phyloP scores from a whole-genome alignment of 2,797 vertebrate species.

The Tinamus major region DNA sequence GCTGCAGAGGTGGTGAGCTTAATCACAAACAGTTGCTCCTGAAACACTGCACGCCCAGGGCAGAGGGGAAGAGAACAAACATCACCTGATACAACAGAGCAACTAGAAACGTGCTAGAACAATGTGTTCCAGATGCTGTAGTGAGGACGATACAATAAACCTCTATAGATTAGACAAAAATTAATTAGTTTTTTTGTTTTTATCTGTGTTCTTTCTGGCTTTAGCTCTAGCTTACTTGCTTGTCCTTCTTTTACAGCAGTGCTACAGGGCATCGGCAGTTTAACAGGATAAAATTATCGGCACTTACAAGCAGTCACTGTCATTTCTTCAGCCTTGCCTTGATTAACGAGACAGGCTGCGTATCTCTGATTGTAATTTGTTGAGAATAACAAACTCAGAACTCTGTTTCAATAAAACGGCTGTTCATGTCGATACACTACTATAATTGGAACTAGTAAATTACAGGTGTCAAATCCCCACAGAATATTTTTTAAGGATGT shows the following conservation, averaged over 20 bases:
- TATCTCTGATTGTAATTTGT: slow-evolving; percentile 14
- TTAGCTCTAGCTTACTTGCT: background rate
- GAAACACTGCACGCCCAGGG: background rate
- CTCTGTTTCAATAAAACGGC: background rate
- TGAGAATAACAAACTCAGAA: background rate
- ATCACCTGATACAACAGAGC: background rate
- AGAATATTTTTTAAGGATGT: background rate
- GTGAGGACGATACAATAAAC: background rate
- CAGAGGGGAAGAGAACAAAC: background rate
- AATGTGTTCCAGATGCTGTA: background rate
- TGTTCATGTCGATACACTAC: background rate
- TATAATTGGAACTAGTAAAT: background rate
- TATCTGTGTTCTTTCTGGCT: background rate
- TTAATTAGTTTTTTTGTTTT: background rate
- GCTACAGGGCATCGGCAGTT: background rate
- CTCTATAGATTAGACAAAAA: background rate
- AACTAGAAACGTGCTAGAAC: background rate
- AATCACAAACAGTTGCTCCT: background rate
- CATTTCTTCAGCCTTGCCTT: background rate
- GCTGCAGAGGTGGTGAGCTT: background rate
- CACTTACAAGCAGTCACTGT: background rate
- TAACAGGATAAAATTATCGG: background rate
- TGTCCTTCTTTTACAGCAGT: background rate
- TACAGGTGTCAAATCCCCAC: background rate
- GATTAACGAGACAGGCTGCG: background rate